Evolutionary conservation across 2,797 vertebrate genomes (phyloP).

Genomic region (Myotis vivesi): DNA sequence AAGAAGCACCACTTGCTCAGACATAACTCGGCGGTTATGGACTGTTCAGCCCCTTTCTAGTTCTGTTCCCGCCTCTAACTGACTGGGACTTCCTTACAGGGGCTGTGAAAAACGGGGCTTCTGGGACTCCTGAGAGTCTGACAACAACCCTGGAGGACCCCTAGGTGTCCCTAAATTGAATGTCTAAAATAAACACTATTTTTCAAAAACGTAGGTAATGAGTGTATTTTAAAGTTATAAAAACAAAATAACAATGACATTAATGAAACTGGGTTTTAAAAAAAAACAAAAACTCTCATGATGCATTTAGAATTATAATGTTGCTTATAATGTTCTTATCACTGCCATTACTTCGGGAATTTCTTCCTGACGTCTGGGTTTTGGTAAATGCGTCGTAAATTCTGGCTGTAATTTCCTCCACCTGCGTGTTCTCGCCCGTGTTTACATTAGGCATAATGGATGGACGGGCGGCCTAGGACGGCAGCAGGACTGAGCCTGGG

Average conservation of each 20-base stretch:
- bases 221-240: slow-evolving; percentile 51
- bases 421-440: slow-evolving; percentile 40
- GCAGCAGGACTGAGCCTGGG: not conserved
- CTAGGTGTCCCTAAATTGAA: slow-evolving; percentile 52
- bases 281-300: not conserved
- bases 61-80: not conserved
- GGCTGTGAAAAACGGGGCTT: slow-evolving; percentile 22
- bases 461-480: not conserved
- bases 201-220: slow-evolving; percentile 56
- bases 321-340: slow-evolving; percentile 61
- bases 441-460: slow-evolving; percentile 52
- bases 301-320: slow-evolving; percentile 36
- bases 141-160: not conserved
- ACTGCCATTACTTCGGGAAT: slow-evolving; percentile 19
- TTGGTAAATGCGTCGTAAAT: slow-evolving; percentile 59
- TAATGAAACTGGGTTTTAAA: not conserved
- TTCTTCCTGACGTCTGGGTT: slow-evolving; percentile 56
- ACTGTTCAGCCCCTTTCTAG: not conserved
- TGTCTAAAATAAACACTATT: slow-evolving; percentile 58
- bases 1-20: not conserved
- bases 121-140: slow-evolving; percentile 33
- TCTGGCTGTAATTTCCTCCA: slow-evolving; percentile 36
- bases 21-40: not conserved
- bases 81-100: slow-evolving; percentile 36
- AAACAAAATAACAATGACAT: slow-evolving; percentile 56